Percentiles rank a stretch among this genome's conserved stretches.
Conservation (phyloP, 2,888 invertebrate genomes). For the Rhagonycha lutea region DNA sequence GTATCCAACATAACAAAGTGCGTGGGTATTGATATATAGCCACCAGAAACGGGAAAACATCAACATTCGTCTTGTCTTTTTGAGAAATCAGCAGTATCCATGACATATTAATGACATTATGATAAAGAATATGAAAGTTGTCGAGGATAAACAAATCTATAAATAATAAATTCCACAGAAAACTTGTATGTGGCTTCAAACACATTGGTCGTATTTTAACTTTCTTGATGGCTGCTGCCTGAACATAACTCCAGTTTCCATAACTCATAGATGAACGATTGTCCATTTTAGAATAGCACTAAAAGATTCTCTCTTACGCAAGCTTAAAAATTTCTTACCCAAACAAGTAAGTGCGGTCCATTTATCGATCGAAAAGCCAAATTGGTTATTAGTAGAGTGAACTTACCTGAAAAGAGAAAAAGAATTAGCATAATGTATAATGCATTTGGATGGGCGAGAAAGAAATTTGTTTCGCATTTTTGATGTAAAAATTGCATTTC, state of each 20-base stretch:
- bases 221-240: conserved; percentile 49
- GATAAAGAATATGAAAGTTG: conserved; percentile 55
- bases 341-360: neutral
- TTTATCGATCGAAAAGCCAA: neutral
- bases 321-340: conserved; percentile 10
- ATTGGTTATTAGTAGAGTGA: neutral
- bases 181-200: conserved; percentile 45
- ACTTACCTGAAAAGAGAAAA: conserved; percentile 22
- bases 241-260: conserved; percentile 45
- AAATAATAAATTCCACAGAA: conserved; percentile 50
- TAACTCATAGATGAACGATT: conserved; percentile 34
- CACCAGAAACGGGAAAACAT: conserved; percentile 51
- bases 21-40: conserved; percentile 54
- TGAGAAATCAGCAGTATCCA: conserved; percentile 51
- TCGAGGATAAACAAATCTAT: conserved; percentile 54
- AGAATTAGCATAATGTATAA: neutral
- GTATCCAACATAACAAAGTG: conserved; percentile 29
- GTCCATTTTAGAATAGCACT: conserved; percentile 27
- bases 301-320: conserved; percentile 12
- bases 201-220: conserved; percentile 47
- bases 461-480: conserved; percentile 15
- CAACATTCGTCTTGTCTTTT: conserved; percentile 53
- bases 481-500: conserved; percentile 18
- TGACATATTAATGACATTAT: conserved; percentile 54
- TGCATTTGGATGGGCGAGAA: neutral